Conservation (phyloP, 2,888 invertebrate species). For the Phortica okadai region DNA sequence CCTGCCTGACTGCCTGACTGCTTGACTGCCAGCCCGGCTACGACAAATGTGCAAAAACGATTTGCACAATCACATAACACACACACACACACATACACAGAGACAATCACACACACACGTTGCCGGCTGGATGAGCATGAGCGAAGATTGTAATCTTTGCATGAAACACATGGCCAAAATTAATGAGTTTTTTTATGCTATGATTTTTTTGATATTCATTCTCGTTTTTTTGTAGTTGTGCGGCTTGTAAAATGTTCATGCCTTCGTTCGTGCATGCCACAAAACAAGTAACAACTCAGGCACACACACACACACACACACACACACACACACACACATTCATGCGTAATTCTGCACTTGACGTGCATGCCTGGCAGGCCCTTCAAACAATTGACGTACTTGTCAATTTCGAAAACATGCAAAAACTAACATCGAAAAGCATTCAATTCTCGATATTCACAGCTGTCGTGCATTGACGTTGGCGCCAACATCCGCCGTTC, state of each 20-base stretch:
- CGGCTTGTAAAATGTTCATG: neutral
- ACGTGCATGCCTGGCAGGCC: neutral
- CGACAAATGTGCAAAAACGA: conserved; percentile 16
- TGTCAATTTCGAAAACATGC: conserved; percentile 24
- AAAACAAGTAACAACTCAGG: neutral
- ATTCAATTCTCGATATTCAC: conserved; percentile 15
- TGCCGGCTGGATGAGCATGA: conserved; percentile 12
- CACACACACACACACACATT: neutral
- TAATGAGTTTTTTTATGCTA: conserved; percentile 23
- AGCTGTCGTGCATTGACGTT: neutral
- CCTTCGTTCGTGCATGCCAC: neutral
- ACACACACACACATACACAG: conserved; percentile 6
- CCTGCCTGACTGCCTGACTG: neutral
- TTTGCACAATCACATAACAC: conserved; percentile 3
- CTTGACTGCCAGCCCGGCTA: neutral
- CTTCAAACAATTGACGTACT: conserved; percentile 14
- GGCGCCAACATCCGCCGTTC: neutral
- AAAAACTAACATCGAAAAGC: conserved; percentile 12
- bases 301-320: neutral
- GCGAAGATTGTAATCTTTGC: conserved; percentile 30
- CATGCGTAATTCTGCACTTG: conserved; percentile 7
- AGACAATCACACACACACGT: neutral
- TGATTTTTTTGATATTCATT: neutral
- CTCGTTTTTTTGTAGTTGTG: conserved; percentile 2
- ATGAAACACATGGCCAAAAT: conserved; percentile 27